These are phyloP conservation scores for Heteronetta atricapilla DNA, from an alignment of 2,113 vertebrate genomes.

Conservation along the genomic window DNA sequence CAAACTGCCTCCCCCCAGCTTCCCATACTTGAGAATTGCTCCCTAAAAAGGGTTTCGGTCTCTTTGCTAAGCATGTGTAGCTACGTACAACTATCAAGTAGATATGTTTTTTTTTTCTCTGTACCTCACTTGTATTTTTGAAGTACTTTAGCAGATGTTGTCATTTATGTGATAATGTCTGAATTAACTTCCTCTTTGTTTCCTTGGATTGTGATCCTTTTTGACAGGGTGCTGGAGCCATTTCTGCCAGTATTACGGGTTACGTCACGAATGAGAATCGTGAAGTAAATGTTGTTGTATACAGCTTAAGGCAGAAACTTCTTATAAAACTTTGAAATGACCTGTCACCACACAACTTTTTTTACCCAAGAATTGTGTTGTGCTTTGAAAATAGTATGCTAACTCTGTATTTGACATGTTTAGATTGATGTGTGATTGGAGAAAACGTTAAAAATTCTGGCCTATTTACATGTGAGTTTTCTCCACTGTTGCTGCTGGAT, in stretches of 20 bases:
- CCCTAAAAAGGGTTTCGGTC: fast-evolving
- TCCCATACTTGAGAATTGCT: not conserved
- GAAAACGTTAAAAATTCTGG: not conserved
- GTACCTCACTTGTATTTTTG: not conserved
- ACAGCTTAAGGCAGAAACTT: not conserved
- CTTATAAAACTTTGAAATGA: not conserved
- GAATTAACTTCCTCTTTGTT: not conserved
- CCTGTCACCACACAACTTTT: not conserved
- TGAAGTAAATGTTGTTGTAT: not conserved
- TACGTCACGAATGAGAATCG: not conserved
- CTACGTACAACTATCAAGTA: not conserved
- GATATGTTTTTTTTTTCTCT: not conserved
- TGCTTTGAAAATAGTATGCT: not conserved
- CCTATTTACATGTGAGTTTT: not conserved
- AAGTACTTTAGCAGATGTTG: not conserved
- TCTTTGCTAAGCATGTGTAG: not conserved
- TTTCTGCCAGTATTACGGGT: not conserved
- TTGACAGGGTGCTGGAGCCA: not conserved
- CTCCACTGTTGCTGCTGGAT: not conserved
- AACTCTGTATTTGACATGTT: not conserved
- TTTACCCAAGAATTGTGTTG: not conserved
- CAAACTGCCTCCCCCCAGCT: not conserved
- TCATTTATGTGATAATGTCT: not conserved
- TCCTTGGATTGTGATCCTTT: not conserved
- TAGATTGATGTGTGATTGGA: not conserved